Evolutionary conservation across 2,797 vertebrate species (phyloP).

Genomic region (Fistularia commersonii): DNA sequence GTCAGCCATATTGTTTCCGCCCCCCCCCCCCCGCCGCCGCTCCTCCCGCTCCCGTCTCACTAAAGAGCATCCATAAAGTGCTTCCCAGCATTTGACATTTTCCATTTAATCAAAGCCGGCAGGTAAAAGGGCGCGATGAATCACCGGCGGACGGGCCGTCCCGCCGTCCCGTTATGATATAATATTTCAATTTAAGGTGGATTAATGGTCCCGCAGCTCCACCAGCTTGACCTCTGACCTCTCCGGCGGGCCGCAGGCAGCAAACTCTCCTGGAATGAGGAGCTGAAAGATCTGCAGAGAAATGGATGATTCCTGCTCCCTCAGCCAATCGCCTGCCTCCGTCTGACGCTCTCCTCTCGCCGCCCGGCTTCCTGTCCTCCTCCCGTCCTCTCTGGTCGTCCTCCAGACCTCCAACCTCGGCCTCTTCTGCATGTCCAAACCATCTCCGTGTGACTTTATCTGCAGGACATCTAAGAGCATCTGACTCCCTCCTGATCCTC

Average conservation of each 20-base stretch:
- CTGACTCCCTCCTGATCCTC: no score
- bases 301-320: no score
- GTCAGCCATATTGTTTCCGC: conserved; percentile 41
- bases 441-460: no score
- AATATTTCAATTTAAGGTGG: conserved; percentile 61
- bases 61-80: conserved; percentile 62
- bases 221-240: conserved; percentile 54
- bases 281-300: conserved; percentile 52
- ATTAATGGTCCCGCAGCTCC: conserved; percentile 50
- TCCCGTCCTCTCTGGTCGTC: no score
- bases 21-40: conserved; percentile 4
- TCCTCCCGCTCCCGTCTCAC: conserved; percentile 41
- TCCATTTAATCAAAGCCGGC: conserved; percentile 67
- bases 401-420: no score
- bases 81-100: conserved; percentile 69
- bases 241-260: no score
- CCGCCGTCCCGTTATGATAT: conserved; percentile 49
- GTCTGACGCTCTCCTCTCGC: no score
- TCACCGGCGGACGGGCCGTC: conserved; percentile 54
- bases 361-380: no score
- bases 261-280: no score
- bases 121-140: conserved; percentile 57
- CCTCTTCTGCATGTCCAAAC: no score
- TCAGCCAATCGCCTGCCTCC: no score
- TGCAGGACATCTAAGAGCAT: no score